Conservation (phyloP, 2,113 vertebrate species). For the Pterophyllum scalare region DNA sequence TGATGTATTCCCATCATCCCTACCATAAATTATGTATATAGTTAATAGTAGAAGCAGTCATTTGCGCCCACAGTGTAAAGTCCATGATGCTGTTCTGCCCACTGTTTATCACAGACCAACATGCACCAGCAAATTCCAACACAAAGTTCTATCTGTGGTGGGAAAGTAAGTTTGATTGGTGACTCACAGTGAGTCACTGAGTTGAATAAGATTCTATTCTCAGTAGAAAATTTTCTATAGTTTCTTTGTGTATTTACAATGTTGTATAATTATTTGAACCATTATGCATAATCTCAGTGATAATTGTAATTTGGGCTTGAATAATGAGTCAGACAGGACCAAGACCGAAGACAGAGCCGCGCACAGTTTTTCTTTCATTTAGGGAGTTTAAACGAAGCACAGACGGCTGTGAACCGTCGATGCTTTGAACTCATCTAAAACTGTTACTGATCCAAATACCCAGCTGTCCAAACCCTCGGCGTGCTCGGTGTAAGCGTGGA, state of each 20-base stretch:
- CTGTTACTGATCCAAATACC: rapidly evolving
- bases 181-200: not conserved
- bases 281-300: not conserved
- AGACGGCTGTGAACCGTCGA: not conserved
- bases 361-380: rapidly evolving
- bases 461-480: not conserved
- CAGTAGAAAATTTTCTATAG: not conserved
- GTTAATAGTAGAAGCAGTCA: not conserved
- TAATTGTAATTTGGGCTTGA: not conserved
- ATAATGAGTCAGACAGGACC: not conserved
- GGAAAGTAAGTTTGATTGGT: not conserved
- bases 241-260: not conserved
- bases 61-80: not conserved
- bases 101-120: not conserved
- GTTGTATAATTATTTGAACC: not conserved
- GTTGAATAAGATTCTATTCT: not conserved
- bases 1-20: not conserved
- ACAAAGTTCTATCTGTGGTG: not conserved
- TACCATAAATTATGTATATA: not conserved
- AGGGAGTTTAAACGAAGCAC: not conserved
- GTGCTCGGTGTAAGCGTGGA: not conserved
- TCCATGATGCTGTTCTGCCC: rapidly evolving
- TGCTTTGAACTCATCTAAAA: not conserved
- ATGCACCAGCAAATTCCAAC: not conserved
- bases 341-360: not conserved